A percentile compares a stretch with the other conserved stretches of the same genome.
phyloP scores from a whole-genome alignment of 2,888 invertebrate genomes.

The Hyposoter didymator region DNA sequence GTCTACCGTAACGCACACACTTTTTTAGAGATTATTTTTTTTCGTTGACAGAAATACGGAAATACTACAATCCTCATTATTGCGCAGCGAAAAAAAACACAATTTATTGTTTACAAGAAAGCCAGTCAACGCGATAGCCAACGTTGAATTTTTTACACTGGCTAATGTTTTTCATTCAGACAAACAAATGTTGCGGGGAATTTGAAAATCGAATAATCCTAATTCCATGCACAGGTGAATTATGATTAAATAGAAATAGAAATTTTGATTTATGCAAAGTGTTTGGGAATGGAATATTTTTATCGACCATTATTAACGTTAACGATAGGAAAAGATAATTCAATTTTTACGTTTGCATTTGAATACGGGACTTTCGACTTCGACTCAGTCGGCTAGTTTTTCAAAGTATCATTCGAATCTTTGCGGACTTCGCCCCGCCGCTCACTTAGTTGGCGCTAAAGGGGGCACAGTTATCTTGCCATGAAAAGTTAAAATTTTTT shows the following conservation, averaged over 20 bases:
- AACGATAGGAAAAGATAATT: neutral
- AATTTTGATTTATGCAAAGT: neutral
- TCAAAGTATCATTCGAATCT: neutral
- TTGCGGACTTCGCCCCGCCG: neutral
- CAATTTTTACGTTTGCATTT: neutral
- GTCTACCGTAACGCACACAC: constrained; percentile 17
- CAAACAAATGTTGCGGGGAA: neutral
- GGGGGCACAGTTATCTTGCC: no score
- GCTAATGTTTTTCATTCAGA: neutral
- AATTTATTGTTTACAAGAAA: neutral
- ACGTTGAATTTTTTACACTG: neutral
- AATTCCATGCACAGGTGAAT: neutral
- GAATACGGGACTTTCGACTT: neutral
- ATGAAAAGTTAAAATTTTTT: no score
- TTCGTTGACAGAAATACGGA: neutral
- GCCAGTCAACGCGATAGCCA: neutral
- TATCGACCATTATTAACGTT: neutral
- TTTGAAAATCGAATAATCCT: neutral
- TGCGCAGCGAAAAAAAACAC: neutral
- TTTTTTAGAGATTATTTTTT: neutral
- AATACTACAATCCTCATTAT: neutral
- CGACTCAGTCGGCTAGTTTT: neutral
- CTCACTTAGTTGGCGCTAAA: no score
- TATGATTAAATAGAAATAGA: neutral
- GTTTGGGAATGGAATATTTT: neutral